Evolutionary conservation across 2,797 vertebrate genomes (phyloP), one percentile per base, ranked within the genome.

Genomic region (Tiaroga cobitis): DNA sequence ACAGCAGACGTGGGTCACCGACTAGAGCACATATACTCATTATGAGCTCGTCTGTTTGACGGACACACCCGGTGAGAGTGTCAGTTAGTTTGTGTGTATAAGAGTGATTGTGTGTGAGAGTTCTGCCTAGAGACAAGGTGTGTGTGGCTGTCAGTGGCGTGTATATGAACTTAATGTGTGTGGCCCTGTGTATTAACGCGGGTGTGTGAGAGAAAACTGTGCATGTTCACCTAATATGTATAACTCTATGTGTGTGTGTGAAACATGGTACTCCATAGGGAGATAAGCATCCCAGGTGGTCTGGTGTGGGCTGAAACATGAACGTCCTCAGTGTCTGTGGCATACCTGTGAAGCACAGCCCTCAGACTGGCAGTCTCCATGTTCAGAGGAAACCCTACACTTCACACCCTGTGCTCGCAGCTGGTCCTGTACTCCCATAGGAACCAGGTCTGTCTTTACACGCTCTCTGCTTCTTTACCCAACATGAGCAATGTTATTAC

Each of bases 301-400:
- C 94, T 91, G 15, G 67, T 87, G 88, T 21, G 24, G 26, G 76
- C 85, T 90, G 90, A 90, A 87, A 91, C 88, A 72, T 77, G 81
- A 88, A 81, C 78, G 61, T 69, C 59, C 80, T 41, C 63, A 19
- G 73, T 82, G 85, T 72, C 80, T 67, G 67, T 86, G 72, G 73
- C 80, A 85, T 90, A 90, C 88, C 88, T 89, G 85, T 85, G 85
- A 83, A 85, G 81, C 84, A 82, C 81, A 56, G 65, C 85, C 83
- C 86, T 72, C 59, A 93, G 90, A 90, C 85, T 86, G 85, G 75
- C 80, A 80, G 85, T 80, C 68, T 84, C 81, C 90, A 88, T 90
- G 89, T 90, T 90, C 82, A 86, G 90, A 94, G 92, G 93, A 94
- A 95, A 94, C 92, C 88, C 81, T 93, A 94, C 91, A 93, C 94